A percentile compares a stretch with the other conserved stretches of the same genome.
Evolutionary conservation across 92 coral and sea anemone genomes (phyloP).

Genomic region (Desmophyllum pertusum): DNA sequence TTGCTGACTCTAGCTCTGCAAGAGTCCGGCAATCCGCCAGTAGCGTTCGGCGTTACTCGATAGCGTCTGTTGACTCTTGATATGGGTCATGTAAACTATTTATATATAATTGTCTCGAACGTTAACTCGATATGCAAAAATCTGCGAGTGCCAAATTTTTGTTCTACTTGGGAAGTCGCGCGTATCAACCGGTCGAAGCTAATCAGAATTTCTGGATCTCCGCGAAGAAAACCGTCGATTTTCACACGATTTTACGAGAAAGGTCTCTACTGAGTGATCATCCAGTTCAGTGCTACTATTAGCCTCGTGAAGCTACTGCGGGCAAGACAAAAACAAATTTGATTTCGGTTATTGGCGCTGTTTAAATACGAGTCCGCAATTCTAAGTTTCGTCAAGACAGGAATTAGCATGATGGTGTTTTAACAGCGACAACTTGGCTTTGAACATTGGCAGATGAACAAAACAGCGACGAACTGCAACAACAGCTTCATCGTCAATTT

Average conservation of each 20-base stretch:
- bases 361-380: background rate
- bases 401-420: background rate
- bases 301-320: background rate
- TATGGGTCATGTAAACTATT: background rate
- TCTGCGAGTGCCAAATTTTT: background rate
- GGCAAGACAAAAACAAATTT: background rate
- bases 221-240: background rate
- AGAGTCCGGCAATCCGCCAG: background rate
- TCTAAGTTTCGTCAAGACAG: background rate
- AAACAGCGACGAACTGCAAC: background rate
- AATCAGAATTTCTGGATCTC: background rate
- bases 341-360: background rate
- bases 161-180: background rate
- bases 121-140: slow-evolving; percentile 4
- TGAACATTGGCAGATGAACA: background rate
- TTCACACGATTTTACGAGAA: background rate
- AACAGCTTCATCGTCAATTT: background rate
- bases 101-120: background rate
- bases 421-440: background rate
- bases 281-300: background rate
- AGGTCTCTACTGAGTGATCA: background rate
- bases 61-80: background rate
- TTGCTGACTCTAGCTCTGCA: background rate
- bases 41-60: background rate
- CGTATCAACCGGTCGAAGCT: background rate